A percentile compares a stretch with the other conserved stretches of the same genome.
phyloP scores from a whole-genome alignment of 1,140 invertebrate species.

The Planococcus citri region DNA sequence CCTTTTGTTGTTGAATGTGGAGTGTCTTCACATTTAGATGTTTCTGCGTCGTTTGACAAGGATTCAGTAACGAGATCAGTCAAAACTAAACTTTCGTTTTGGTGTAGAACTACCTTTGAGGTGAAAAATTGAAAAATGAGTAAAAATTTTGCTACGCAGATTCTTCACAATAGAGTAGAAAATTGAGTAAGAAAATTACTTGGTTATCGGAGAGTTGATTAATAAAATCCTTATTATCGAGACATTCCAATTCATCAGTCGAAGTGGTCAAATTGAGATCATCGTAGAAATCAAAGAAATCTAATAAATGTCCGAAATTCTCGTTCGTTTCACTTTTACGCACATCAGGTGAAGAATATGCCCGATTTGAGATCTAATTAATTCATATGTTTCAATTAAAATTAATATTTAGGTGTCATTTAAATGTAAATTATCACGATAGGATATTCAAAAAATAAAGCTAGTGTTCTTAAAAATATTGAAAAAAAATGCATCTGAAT shows the following conservation, averaged over 20 bases:
- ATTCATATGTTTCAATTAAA: no score
- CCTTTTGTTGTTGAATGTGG: conserved; percentile 6
- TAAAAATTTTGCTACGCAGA: not conserved
- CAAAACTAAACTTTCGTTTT: not conserved
- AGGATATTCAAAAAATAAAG: not conserved
- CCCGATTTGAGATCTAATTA: not conserved
- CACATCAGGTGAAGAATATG: not conserved
- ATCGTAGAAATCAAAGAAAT: not conserved
- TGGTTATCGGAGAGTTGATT: not conserved
- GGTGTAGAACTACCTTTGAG: not conserved
- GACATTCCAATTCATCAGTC: not conserved
- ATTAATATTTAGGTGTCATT: no score
- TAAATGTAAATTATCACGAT: not conserved
- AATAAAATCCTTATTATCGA: not conserved
- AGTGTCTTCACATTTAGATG: not conserved
- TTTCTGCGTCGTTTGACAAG: not conserved
- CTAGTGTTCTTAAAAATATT: not conserved
- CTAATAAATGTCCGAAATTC: not conserved
- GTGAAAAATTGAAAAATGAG: not conserved
- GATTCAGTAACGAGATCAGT: not conserved
- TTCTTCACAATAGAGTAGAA: no score
- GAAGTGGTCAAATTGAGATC: not conserved
- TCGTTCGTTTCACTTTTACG: not conserved
- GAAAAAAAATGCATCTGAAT: not conserved
- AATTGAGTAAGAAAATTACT: not conserved